Conservation (phyloP, 2,888 invertebrate genomes). For the Charanyca ferruginea region DNA sequence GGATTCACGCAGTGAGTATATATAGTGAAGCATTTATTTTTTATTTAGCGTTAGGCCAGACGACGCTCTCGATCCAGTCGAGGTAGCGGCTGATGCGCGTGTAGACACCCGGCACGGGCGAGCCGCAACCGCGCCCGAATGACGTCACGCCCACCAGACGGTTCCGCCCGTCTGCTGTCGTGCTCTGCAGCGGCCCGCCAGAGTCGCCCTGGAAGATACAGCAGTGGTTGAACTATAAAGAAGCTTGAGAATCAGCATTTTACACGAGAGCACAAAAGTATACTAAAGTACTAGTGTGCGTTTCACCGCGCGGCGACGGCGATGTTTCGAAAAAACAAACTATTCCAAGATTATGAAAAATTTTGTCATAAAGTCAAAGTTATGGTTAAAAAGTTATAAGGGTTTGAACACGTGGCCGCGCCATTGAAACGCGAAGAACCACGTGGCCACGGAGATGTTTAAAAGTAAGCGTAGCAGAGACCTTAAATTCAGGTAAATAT, state of each 20-base stretch:
- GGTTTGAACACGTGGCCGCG: too few species aligned
- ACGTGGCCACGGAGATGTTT: too few species aligned
- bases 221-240: background rate
- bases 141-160: conserved; percentile 86
- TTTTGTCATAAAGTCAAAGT: too few species aligned
- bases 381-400: too few species aligned
- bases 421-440: too few species aligned
- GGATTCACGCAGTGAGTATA: background rate
- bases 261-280: too few species aligned
- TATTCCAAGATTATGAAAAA: too few species aligned
- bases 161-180: conserved; percentile 71
- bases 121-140: conserved; percentile 87
- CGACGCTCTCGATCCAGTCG: conserved; percentile 84
- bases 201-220: conserved; percentile 82
- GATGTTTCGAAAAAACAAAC: too few species aligned
- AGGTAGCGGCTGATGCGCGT: conserved; percentile 82
- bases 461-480: too few species aligned
- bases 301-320: too few species aligned
- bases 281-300: too few species aligned
- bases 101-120: conserved; percentile 84
- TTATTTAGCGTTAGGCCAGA: conserved; percentile 77
- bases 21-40: conserved; percentile 33
- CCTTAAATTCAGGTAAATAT: too few species aligned
- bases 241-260: background rate
- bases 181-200: conserved; percentile 84